Evolutionary conservation across 1,140 invertebrate genomes (phyloP).

Genomic region (Campoletis sonorensis): DNA sequence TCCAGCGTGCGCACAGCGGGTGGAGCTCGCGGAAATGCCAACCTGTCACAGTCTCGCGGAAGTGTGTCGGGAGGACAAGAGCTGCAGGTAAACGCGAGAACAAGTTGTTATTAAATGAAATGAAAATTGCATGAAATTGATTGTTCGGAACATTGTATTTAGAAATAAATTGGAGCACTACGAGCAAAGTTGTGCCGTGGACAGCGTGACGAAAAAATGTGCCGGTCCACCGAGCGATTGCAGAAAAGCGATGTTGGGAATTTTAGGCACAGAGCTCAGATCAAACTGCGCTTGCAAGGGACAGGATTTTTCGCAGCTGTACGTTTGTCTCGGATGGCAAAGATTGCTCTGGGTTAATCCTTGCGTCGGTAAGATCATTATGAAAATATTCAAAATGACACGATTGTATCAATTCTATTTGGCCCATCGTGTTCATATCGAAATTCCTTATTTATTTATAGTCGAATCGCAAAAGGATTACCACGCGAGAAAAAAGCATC

Average conservation of each 20-base stretch:
- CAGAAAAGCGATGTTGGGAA: constrained; percentile 88
- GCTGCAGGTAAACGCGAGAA: constrained; percentile 80
- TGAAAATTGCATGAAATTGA: too few species aligned
- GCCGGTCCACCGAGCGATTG: constrained; percentile 89
- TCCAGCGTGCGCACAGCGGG: constrained; percentile 89
- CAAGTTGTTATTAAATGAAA: not conserved
- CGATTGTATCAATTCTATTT: too few species aligned
- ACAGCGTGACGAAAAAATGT: constrained; percentile 91
- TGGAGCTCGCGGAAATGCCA: constrained; percentile 83
- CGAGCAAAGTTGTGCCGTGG: constrained; percentile 93
- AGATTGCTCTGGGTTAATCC: constrained; percentile 93
- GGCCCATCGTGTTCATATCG: too few species aligned
- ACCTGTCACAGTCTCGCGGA: constrained; percentile 89
- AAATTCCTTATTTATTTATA: constrained; percentile 71
- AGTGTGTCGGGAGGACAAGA: constrained; percentile 84
- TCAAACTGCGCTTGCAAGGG: constrained; percentile 91
- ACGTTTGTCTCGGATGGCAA: constrained; percentile 93
- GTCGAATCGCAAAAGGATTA: constrained; percentile 93
- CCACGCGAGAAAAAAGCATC: constrained; percentile 79
- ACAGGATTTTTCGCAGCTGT: constrained; percentile 87
- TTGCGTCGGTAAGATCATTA: constrained; percentile 86
- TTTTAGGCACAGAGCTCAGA: constrained; percentile 89
- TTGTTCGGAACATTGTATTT: constrained; percentile 56
- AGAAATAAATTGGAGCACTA: constrained; percentile 89
- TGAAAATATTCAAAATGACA: not conserved